Evolutionary conservation across 2,888 invertebrate genomes (phyloP), one percentile per base, ranked within the genome.

Genomic region (Nyleta sp.): DNA sequence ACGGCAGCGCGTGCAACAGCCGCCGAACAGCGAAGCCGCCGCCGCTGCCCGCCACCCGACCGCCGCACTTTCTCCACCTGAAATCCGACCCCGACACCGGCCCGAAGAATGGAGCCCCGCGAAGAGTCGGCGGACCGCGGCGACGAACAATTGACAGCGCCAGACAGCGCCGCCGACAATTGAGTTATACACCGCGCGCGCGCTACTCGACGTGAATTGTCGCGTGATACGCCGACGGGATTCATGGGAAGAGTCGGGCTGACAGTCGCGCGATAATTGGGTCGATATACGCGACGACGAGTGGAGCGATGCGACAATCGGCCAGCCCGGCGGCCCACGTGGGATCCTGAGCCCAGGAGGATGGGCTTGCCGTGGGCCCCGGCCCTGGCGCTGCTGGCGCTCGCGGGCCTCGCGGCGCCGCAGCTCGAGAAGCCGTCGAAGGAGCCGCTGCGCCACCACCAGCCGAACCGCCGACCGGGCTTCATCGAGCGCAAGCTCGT

Each of bases 371-470:
- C 17, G 38, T 13, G 38, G 38, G 38, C n/a, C n/a, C n/a, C n/a
- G 38, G 38, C 38, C 62, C 53, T 72, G 52, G 67, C 80, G 65
- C 73, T 83, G 55, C 57, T 78, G 48, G 68, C 60, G 20, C 65
- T 75, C 24, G 70, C 48, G 22, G 65, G 10, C 38, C 1, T 13
- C 10, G 38, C 13, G 10, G 35, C 35, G n/a, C 3, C 44, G 59
- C 59, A 79, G 24, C 67, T 82, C 52, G 80, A 83, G 6, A 62
- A 68, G 15, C 82, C 83, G 42, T 80, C 85, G 38, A 85, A 87
- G 50, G 88, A 84, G 75, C 85, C 87, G 35, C 55, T 81, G 46
- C 67, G 88, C 20, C 88, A 89, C 11, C 88, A 89, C n/a, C 89
- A 89, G 75, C 89, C 88, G 79, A 86, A 75, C 31, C 86, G 85